phyloP scores from a whole-genome alignment of 2,888 invertebrate species.

The Schizaphis graminum region DNA sequence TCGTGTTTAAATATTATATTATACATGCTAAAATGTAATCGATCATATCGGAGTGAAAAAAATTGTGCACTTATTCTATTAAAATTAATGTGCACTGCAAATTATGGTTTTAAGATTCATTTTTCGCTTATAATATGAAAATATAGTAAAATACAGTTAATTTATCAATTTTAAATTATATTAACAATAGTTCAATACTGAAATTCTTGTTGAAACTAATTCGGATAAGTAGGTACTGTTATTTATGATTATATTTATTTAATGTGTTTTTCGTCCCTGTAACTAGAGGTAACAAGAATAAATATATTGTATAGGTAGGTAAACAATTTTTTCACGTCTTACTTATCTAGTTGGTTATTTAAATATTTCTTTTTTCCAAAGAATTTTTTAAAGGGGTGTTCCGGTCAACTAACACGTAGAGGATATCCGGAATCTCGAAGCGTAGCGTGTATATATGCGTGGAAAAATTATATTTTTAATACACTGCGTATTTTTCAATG shows the following conservation, averaged over 20 bases:
- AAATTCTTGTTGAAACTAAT: conserved; percentile 2
- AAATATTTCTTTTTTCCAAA: neutral
- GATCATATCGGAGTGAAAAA: neutral
- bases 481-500: neutral
- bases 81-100: neutral
- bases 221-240: neutral
- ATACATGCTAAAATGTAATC: neutral
- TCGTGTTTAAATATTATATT: neutral
- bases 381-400: conserved; percentile 40
- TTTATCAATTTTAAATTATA: neutral
- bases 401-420: conserved; percentile 49
- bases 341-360: neutral
- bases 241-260: neutral
- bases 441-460: conserved; percentile 18
- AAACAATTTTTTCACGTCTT: neutral
- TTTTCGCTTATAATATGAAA: neutral
- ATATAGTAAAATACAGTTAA: conserved; percentile 17
- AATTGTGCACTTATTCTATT: neutral
- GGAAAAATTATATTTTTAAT: conserved; percentile 42
- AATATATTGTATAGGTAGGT: neutral
- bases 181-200: neutral
- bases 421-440: conserved; percentile 61
- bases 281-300: neutral
- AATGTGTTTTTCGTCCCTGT: neutral
- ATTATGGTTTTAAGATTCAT: neutral